phyloP scores from a whole-genome alignment of 35 echinoderm and acorn worm genomes.

The Apostichopus californicus region DNA sequence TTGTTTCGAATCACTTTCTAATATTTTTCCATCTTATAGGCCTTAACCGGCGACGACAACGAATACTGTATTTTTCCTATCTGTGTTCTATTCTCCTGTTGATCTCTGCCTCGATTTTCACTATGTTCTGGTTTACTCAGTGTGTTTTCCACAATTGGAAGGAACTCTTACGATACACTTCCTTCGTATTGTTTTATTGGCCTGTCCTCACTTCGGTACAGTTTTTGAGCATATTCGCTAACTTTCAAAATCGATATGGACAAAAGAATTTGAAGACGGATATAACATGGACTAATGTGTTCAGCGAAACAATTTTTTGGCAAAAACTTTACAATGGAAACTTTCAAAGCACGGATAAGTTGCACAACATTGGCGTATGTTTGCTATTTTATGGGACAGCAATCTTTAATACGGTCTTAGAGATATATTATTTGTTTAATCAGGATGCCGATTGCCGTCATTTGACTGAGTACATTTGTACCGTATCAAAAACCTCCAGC shows the following conservation, averaged over 20 bases:
- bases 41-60: no score
- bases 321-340: neutral
- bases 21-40: neutral
- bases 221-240: neutral
- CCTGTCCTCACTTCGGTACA: neutral
- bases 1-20: no score
- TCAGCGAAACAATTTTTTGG: neutral
- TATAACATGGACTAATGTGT: neutral
- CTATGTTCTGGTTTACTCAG: neutral
- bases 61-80: neutral
- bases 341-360: neutral
- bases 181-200: neutral
- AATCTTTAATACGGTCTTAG: neutral
- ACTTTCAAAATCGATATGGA: neutral
- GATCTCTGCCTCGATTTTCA: neutral
- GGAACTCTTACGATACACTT: neutral
- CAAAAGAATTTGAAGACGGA: neutral
- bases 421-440: neutral
- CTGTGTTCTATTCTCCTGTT: neutral
- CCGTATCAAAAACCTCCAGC: neutral
- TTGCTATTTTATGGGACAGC: neutral
- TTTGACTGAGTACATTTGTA: conserved; percentile 1
- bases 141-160: neutral
- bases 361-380: neutral
- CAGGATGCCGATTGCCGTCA: neutral